Evolutionary conservation across 2,888 invertebrate species (phyloP).

Genomic region (Drosophila anceps): DNA sequence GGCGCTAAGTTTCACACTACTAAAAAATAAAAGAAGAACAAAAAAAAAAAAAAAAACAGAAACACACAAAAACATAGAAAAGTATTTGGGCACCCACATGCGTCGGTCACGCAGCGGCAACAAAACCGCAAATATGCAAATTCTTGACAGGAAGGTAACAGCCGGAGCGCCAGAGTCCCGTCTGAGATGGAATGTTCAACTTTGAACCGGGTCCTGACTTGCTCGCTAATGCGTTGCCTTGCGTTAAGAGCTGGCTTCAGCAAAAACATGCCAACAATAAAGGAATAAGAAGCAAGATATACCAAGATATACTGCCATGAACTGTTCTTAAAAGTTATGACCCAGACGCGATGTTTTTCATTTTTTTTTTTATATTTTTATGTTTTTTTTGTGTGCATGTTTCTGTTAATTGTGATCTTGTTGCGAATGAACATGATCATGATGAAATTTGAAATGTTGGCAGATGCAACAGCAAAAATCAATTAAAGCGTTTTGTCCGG

Average conservation of each 20-base stretch:
- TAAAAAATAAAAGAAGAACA: slow-evolving; percentile 10
- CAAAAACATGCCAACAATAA: slow-evolving; percentile 17
- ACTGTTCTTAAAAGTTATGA: slow-evolving; percentile 31
- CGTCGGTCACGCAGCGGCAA: slow-evolving; percentile 65
- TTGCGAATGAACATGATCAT: neutral
- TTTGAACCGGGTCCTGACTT: slow-evolving; percentile 62
- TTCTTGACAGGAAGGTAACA: slow-evolving; percentile 68
- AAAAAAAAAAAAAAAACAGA: neutral
- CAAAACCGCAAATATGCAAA: slow-evolving; percentile 75
- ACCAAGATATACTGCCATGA: neutral
- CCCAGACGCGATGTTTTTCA: slow-evolving; percentile 15
- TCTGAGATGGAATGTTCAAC: slow-evolving; percentile 63
- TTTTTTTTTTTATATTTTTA: neutral
- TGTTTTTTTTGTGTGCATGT: too few species aligned
- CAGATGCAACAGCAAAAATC: neutral
- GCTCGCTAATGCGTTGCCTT: slow-evolving; percentile 60
- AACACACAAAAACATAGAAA: slow-evolving; percentile 14
- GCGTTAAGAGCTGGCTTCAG: too few species aligned
- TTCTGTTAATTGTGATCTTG: neutral
- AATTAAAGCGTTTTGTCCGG: too few species aligned
- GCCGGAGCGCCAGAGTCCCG: slow-evolving; percentile 26
- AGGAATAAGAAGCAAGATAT: neutral
- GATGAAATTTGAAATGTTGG: neutral
- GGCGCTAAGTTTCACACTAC: slow-evolving; percentile 76
- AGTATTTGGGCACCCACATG: slow-evolving; percentile 55